Base-by-base conservation (phyloP, 2,797 vertebrate species). In the Centropyge bicolor region DNA sequence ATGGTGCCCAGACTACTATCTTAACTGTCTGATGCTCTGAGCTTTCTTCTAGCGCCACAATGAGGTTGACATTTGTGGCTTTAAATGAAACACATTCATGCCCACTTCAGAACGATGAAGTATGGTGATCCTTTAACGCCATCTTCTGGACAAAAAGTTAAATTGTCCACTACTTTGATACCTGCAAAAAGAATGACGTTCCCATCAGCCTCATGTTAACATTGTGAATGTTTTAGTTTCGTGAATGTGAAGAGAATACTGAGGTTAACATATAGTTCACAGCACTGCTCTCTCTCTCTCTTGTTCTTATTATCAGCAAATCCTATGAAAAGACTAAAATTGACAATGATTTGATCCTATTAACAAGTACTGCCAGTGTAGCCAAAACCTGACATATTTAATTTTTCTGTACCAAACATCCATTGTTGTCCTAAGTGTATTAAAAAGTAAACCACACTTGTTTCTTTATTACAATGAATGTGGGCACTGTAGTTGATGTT, bases 251-350 rank as follows among this genome's bases (percentile, higher is more conserved):
- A 22, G 45, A 41, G 16, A 10, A 57, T 57, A 8, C 31, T 51
- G 22, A 52, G 14, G 48, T 67, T 38, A 55, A 22, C 11, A 17
- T 10, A 27, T 17, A 35, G 24, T 19, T 56, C 3, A 38, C 31
- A 31, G 57, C 48, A 63, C 10, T 11, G 14, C 11, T 60, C 9
- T 60, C 24, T 51, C 2, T 72, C 38, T 13, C 3, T 20, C 40
- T 43, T 68, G 51, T 11, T 22, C 49, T 64, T 17, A 43, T 45
- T 52, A 17, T 48, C 41, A 56, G 27, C 45, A 67, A 59, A 67
- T 31, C 22, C 11, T 4, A 67, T 49, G 40, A 63, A 31, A 52
- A 11, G 27, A 52, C 51, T 24, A 2, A 55, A 45, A 46, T 8
- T 55, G 22, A 48, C 43, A 40, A 60, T 49, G 0, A 71, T 40